Evolutionary conservation across 2,888 invertebrate species (phyloP).

Genomic region (Cancer borealis): DNA sequence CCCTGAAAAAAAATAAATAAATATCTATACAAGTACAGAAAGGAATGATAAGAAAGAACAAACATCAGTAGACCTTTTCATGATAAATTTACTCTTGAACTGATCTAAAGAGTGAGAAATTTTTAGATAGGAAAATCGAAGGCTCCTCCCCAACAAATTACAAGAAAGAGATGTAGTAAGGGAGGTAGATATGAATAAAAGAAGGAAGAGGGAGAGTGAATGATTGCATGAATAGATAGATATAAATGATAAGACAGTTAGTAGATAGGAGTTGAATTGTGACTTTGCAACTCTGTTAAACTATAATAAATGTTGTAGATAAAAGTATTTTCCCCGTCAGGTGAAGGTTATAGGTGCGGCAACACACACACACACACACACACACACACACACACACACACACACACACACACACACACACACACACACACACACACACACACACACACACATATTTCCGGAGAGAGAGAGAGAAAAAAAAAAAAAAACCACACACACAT

Average conservation of each 20-base stretch:
- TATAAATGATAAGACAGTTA: neutral
- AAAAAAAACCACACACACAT: neutral
- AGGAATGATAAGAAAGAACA: too few relatives aligned
- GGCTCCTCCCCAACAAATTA: too few relatives aligned
- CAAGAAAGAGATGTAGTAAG: neutral
- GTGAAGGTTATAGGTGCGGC: neutral
- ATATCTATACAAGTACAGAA: neutral
- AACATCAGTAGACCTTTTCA: too few relatives aligned
- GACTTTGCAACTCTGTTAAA: neutral
- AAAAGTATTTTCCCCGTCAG: neutral
- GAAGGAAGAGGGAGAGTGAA: neutral
- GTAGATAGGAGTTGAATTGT: neutral
- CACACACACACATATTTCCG: too few relatives aligned
- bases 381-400: conserved; percentile 1
- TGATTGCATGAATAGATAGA: neutral
- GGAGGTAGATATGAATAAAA: neutral
- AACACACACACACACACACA: neutral
- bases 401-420: neutral
- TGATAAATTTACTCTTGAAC: too few relatives aligned
- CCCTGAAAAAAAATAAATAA: neutral
- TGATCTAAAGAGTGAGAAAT: too few relatives aligned
- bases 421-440: neutral
- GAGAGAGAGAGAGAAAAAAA: neutral
- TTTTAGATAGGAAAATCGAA: too few relatives aligned
- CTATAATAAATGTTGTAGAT: neutral